Evolutionary conservation across 2,113 vertebrate genomes (phyloP).

Genomic region (Symphodus melops): DNA sequence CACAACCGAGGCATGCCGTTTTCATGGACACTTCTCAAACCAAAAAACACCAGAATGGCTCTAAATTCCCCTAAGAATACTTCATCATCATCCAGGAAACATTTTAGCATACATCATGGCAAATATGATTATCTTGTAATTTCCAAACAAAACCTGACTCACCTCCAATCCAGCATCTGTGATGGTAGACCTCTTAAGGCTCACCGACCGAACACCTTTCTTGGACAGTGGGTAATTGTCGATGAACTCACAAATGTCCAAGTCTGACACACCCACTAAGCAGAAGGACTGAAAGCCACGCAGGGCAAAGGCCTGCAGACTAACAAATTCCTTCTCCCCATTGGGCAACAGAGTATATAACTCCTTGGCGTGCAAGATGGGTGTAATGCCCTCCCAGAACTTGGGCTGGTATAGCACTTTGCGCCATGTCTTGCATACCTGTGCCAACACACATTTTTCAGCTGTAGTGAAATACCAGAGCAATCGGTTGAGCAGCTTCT

Average conservation of each 20-base stretch:
- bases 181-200: constrained; percentile 98
- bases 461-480: constrained; percentile 98
- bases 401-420: constrained; percentile 98
- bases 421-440: constrained; percentile 97
- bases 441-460: constrained; percentile 94
- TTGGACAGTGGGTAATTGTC: constrained; percentile 99
- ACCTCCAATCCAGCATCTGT: constrained; percentile 98
- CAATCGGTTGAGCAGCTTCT: constrained; percentile 96
- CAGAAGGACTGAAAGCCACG: constrained; percentile 97
- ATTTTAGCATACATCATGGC: too few species aligned
- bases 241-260: constrained; percentile 99
- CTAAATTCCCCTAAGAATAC: neutral
- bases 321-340: constrained; percentile 97
- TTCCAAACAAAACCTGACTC: constrained; percentile 46
- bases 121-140: neutral
- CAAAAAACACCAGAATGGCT: neutral
- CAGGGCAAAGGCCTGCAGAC: constrained; percentile 94
- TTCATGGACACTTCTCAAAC: neutral
- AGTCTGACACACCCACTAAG: constrained; percentile 96
- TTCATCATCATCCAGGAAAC: neutral
- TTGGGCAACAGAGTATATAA: constrained; percentile 91
- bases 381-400: constrained; percentile 96
- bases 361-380: constrained; percentile 98
- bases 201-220: constrained; percentile 97
- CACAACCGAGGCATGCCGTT: neutral